Base-by-base conservation (phyloP, 2,797 vertebrate species). In the Zenarchopterus dispar region DNA sequence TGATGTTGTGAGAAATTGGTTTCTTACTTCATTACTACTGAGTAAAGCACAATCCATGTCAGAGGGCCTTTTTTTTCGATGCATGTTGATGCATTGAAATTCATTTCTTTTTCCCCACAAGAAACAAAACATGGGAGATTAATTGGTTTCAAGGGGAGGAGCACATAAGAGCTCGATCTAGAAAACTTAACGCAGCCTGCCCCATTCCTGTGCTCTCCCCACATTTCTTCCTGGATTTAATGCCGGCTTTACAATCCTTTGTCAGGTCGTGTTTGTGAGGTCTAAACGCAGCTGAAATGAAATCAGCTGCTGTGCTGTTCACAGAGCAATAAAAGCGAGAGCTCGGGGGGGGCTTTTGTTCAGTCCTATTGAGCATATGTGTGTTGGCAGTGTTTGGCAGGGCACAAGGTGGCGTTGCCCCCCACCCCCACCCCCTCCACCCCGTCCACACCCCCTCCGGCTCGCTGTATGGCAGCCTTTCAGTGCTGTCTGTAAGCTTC, bases 401-500 rank as follows among this genome's bases (percentile, higher is more conserved):
- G 33, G 75, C 65, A 82, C 76, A 43, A 77, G 84, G 82, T 78
- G 78, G 62, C 77, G 53, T 88, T 85, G 75, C 69, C 47, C 57
- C 54, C 70, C 73, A 78, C 57, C 62, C 11, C 44, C 63, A 59
- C 70, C 70, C 28, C 9, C 70, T 47, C 81, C 58, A 41, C 41
- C 70, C 43, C 7, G 7, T 52, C 21, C 73, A 75, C 33, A 67
- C 66, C 77, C 75, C 88, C 87, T 70, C 45, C 77, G 87, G 91
- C 77, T 49, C 28, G 56, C 74, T 89, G 77, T 82, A 80, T 78
- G 78, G 82, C 85, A 89, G 86, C 69, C 61, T 73, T 82, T 91
- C 81, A 81, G 67, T 76, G 76, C 84, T 88, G 90, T 67, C 83
- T 89, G 78, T 89, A 82, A 81, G 82, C 75, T 77, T 87, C 86